A percentile compares a stretch with the other conserved stretches of the same genome.
phyloP scores from a whole-genome alignment of 2,113 vertebrate genomes.

The Leucosticte australis region DNA sequence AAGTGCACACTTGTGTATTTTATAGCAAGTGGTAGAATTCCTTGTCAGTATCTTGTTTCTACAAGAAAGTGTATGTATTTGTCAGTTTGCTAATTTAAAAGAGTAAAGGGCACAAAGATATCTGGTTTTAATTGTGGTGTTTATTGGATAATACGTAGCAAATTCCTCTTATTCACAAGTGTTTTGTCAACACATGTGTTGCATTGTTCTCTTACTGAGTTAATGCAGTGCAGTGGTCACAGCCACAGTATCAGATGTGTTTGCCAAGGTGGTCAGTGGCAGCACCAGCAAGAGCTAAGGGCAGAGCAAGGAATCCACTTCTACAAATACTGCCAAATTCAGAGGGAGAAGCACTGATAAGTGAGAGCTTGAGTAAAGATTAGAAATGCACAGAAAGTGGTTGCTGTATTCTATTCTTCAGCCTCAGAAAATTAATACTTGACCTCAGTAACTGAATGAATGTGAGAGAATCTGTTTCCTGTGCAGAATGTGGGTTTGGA shows the following conservation, averaged over 20 bases:
- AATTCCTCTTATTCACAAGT: background rate
- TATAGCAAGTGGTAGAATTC: background rate
- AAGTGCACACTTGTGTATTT: constrained; percentile 2
- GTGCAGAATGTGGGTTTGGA: background rate
- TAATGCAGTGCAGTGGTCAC: background rate
- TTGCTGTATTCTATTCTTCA: background rate
- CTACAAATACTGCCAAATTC: background rate
- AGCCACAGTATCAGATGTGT: background rate
- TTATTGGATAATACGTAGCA: background rate
- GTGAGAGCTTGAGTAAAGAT: background rate
- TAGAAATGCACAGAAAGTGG: background rate
- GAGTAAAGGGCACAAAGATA: background rate
- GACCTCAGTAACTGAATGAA: background rate
- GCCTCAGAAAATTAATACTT: background rate
- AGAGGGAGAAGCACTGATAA: background rate
- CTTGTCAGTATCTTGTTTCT: background rate
- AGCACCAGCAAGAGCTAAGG: background rate
- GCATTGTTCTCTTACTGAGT: background rate
- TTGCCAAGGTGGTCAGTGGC: background rate
- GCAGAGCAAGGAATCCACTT: background rate
- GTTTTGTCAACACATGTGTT: background rate
- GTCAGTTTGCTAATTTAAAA: background rate
- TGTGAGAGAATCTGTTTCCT: background rate
- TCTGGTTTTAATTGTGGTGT: background rate
- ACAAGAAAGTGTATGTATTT: background rate